These are phyloP conservation scores for Tenrec ecaudatus DNA, from an alignment of 2,113 vertebrate genomes.

Conservation along the genomic window DNA sequence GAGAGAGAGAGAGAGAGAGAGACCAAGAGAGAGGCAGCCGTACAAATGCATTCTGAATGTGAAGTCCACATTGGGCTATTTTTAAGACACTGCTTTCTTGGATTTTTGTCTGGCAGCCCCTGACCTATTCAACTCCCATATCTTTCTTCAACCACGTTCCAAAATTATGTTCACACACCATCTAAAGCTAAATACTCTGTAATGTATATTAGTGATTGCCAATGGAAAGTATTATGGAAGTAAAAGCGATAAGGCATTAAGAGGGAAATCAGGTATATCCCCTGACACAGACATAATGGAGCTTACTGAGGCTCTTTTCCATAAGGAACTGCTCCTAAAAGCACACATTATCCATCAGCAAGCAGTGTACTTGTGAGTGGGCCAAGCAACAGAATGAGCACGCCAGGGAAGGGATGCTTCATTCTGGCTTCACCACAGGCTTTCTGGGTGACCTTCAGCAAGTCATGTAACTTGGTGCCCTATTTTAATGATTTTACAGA, in stretches of 20 bases:
- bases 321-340: not conserved
- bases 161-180: conserved; percentile 28
- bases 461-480: not conserved
- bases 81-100: conserved; percentile 23
- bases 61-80: not conserved
- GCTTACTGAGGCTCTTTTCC: not conserved
- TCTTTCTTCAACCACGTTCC: conserved; percentile 30
- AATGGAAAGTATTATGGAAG: not conserved
- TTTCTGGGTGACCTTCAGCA: conserved; percentile 25
- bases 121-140: conserved; percentile 27
- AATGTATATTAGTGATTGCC: not conserved
- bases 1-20: too few relatives aligned
- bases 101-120: not conserved
- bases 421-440: conserved; percentile 14
- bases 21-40: not conserved
- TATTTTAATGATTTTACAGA: not conserved
- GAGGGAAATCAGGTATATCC: conserved; percentile 16
- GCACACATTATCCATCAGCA: not conserved
- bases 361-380: not conserved
- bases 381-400: not conserved
- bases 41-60: not conserved
- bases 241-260: not conserved
- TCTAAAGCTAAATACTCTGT: not conserved
- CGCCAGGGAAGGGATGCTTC: not conserved
- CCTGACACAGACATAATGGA: not conserved